Percentiles rank a stretch among this genome's conserved stretches.
Conservation (phyloP, 2,797 vertebrate genomes). For the Bradypodion pumilum region DNA sequence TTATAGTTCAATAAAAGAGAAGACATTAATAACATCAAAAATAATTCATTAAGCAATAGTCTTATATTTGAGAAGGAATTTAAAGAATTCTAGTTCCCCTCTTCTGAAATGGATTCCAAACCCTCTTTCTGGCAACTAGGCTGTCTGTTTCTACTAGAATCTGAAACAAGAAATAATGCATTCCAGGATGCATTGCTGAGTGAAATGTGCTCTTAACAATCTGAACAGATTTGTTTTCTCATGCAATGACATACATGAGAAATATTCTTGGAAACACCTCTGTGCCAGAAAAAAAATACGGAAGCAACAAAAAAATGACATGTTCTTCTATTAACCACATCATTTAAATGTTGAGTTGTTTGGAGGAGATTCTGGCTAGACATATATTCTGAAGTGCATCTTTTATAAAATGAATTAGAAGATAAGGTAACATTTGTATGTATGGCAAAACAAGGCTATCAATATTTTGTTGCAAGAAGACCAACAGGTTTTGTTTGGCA, state of each 20-base stretch:
- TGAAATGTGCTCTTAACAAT: conserved; percentile 48
- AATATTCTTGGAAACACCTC: neutral
- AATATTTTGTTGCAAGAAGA: no score
- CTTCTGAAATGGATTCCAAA: conserved; percentile 3
- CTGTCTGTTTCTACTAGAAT: conserved; percentile 52
- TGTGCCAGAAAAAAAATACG: neutral
- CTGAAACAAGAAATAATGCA: conserved; percentile 57
- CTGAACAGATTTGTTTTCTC: conserved; percentile 19
- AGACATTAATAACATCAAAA: conserved; percentile 53
- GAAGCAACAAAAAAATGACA: neutral
- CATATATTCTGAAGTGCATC: no score
- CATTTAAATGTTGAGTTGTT: neutral
- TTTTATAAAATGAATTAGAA: no score
- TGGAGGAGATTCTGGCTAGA: no score
- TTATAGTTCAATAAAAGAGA: conserved; percentile 61
- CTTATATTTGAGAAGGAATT: conserved; percentile 59
- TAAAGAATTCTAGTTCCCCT: conserved; percentile 14
- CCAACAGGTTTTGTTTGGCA: no score
- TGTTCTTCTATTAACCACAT: neutral
- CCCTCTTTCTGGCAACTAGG: conserved; percentile 23
- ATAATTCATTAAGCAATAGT: conserved; percentile 60
- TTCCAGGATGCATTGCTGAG: conserved; percentile 50
- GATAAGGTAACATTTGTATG: no score
- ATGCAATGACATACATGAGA: neutral
- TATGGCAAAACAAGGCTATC: no score